A percentile compares a stretch with the other conserved stretches of the same genome.
These are phyloP conservation scores for Mycetomoellerius zeteki DNA, from an alignment of 1,140 invertebrate species.

Conservation along the genomic window DNA sequence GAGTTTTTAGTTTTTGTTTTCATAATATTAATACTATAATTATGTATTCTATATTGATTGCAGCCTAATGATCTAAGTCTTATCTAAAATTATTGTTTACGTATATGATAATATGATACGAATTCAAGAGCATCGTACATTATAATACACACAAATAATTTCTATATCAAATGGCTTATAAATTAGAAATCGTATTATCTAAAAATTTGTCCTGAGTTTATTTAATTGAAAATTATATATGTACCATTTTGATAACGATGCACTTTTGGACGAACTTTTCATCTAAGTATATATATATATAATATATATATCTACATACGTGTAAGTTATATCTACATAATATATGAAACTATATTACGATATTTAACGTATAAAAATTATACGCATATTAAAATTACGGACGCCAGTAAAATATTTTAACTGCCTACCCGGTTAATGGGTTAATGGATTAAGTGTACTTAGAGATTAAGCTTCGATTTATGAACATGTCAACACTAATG, in stretches of 20 bases:
- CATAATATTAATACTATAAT: slow-evolving; percentile 37
- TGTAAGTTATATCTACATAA: slow-evolving; percentile 45
- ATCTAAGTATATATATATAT: background rate
- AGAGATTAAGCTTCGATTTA: slow-evolving; percentile 55
- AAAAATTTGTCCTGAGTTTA: slow-evolving; percentile 41
- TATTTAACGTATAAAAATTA: slow-evolving; percentile 45
- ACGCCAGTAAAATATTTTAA: slow-evolving; percentile 43
- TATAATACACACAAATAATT: background rate
- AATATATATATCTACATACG: slow-evolving; percentile 40
- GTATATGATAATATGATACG: slow-evolving; percentile 24
- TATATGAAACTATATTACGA: slow-evolving; percentile 48
- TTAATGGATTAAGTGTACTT: slow-evolving; percentile 61
- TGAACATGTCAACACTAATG: slow-evolving; percentile 34
- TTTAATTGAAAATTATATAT: slow-evolving; percentile 37
- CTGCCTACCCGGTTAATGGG: slow-evolving; percentile 58
- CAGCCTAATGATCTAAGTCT: slow-evolving; percentile 38
- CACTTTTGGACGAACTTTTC: background rate
- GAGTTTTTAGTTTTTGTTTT: slow-evolving; percentile 45
- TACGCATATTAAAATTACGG: slow-evolving; percentile 47
- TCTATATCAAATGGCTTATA: slow-evolving; percentile 41
- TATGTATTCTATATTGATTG: slow-evolving; percentile 35
- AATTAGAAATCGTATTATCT: slow-evolving; percentile 41
- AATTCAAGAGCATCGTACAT: slow-evolving; percentile 21
- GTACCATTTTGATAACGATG: slow-evolving; percentile 30
- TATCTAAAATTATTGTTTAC: slow-evolving; percentile 60